Base-by-base conservation (phyloP, 2,797 vertebrate genomes). In the Tenualosa ilisha region DNA sequence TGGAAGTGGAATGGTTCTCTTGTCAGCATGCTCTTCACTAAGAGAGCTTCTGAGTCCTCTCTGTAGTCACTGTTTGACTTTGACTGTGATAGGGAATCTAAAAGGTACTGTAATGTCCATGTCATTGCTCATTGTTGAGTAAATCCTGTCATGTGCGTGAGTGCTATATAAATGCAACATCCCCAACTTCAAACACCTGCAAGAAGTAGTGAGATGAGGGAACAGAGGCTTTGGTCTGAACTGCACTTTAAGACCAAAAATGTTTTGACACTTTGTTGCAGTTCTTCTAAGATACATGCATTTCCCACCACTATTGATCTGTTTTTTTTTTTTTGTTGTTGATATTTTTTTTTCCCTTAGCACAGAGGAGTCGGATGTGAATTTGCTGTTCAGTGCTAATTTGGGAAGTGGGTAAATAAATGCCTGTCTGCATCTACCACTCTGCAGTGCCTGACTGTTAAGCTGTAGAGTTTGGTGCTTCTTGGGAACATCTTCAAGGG, bases 331-430 rank as follows among this genome's bases (percentile, higher is more conserved):
- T 65, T 26, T 24, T 65, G 24, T 31, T 50, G 49, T 50, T 50
- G 49, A 6, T 9, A 6, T 51, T 51, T 11, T 8, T 49, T 49
- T 49, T 49, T 1, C 54, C 3, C 54, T 65, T 26, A 6, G 20
- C 54, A 56, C 54, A 20, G 3, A 20, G 54, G 31, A 75, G 68
- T 17, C 31, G 3, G 37, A 72, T 65, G 63, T 65, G 65, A 72
- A 72, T 72, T 37, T 72, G 65, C 65, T 72, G 65, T 72, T 72
- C 65, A 37, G 65, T 37, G 65, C 24, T 72, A 72, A 72, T 40
- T 75, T 75, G 68, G 68, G 31, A 75, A 75, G 37, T 15, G 68
- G 68, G 68, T 2, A 37, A 75, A 75, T 75, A 17, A 75, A 75
- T 43, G 68, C 6, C 68, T 75, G 12, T 75, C 68, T 61, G 59